phyloP scores from a whole-genome alignment of 2,888 invertebrate species.

The Lasius fuliginosus region DNA sequence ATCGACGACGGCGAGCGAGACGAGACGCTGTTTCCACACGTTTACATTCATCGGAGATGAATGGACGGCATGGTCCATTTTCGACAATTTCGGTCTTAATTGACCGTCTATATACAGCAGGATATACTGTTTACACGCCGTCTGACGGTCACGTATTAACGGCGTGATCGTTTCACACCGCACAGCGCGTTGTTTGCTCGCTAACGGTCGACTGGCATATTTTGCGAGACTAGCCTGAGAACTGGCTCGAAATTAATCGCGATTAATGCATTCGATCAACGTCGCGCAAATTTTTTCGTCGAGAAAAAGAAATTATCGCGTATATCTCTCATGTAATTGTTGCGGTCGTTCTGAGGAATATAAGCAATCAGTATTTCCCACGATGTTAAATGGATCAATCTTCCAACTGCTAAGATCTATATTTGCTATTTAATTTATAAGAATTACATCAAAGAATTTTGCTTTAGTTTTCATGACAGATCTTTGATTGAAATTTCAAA shows the following conservation, averaged over 20 bases:
- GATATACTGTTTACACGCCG: conserved; percentile 35
- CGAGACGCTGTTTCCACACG: conserved; percentile 10
- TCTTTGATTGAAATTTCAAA: neutral
- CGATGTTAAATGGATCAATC: neutral
- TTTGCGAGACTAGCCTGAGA: neutral
- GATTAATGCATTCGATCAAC: conserved; percentile 34
- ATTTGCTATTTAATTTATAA: neutral
- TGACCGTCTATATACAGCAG: neutral
- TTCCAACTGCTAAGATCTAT: neutral
- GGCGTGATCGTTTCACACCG: conserved; percentile 44
- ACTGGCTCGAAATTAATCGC: neutral
- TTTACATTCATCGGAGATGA: neutral
- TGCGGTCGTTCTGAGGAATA: neutral
- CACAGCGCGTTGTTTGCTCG: conserved; percentile 12
- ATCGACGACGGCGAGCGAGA: neutral
- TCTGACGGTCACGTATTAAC: conserved; percentile 29
- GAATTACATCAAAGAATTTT: neutral
- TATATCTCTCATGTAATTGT: neutral
- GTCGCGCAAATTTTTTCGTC: neutral
- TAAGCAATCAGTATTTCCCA: neutral
- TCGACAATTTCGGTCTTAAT: conserved; percentile 37
- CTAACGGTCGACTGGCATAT: conserved; percentile 6
- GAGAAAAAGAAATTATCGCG: conserved; percentile 11
- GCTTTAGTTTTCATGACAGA: neutral
- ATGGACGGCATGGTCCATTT: neutral